Percentiles rank a stretch among this genome's conserved stretches.
Conservation (phyloP, 1,140 invertebrate species). For the Ips typographus region DNA sequence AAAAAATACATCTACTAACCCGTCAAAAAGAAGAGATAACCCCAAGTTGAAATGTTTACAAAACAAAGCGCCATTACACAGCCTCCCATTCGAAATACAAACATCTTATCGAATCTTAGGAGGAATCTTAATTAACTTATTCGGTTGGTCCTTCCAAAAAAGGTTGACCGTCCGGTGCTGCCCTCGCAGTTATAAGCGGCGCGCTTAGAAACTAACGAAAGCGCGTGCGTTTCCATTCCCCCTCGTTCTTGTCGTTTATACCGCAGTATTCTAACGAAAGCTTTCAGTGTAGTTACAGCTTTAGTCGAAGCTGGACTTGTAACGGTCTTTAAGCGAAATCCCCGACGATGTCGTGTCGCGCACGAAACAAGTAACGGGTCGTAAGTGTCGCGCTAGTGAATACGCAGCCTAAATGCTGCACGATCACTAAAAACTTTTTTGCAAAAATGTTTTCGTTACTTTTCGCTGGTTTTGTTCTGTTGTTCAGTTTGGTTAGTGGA, state of each 20-base stretch:
- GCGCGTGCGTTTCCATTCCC: conserved; percentile 40
- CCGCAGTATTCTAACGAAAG: conserved; percentile 39
- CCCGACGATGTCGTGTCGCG: conserved; percentile 14
- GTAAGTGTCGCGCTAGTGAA: no score
- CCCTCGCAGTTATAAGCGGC: conserved; percentile 29
- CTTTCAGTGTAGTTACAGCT: conserved; percentile 43
- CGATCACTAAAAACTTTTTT: not conserved
- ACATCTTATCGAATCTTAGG: conserved; percentile 16
- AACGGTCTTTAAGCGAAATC: conserved; percentile 6
- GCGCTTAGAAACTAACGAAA: conserved; percentile 3
- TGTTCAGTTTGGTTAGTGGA: conserved; percentile 18
- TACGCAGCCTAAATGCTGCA: no score
- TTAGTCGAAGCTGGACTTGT: conserved; percentile 34
- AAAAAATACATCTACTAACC: no score
- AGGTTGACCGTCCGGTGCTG: conserved; percentile 33
- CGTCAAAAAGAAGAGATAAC: no score
- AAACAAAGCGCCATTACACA: no score
- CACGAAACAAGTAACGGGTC: conserved; percentile 1
- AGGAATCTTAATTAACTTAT: conserved; percentile 23
- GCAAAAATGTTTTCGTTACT: conserved; percentile 39
- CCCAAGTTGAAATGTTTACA: no score
- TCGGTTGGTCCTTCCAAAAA: conserved; percentile 4
- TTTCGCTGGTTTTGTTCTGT: conserved; percentile 30
- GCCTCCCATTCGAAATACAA: not conserved
- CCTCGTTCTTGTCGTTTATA: conserved; percentile 39